Evolutionary conservation across 2,113 vertebrate species (phyloP).

Genomic region (Oxyura jamaicensis): DNA sequence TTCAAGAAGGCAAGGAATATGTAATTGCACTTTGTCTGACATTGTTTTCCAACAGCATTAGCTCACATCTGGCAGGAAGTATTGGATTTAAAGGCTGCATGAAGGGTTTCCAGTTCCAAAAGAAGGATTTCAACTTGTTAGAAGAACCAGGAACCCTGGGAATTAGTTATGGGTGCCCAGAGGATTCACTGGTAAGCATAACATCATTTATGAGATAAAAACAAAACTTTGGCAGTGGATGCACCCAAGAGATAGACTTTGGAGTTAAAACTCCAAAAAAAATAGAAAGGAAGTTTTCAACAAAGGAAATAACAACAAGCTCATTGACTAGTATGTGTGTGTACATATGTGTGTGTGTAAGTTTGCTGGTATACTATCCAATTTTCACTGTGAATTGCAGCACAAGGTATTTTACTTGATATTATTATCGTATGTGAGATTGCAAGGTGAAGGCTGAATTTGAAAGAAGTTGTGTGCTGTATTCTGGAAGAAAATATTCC

Average conservation of each 20-base stretch:
- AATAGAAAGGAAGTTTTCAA: neutral
- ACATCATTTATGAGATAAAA: neutral
- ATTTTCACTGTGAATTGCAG: neutral
- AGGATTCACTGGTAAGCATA: constrained; percentile 91
- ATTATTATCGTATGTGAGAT: neutral
- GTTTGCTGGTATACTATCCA: neutral
- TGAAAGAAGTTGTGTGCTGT: neutral
- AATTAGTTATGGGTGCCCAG: constrained; percentile 94
- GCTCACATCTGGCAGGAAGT: constrained; percentile 82
- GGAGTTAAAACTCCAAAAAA: neutral
- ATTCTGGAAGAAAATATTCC: neutral
- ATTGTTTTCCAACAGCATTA: constrained; percentile 65
- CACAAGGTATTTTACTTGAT: neutral
- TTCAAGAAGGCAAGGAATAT: neutral
- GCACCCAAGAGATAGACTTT: neutral
- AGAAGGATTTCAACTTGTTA: constrained; percentile 95
- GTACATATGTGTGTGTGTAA: neutral
- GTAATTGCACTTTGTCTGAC: constrained; percentile 22
- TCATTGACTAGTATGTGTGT: neutral
- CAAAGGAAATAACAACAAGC: neutral
- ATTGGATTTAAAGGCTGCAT: constrained; percentile 90
- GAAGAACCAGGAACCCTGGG: constrained; percentile 94
- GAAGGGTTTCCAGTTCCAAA: constrained; percentile 98
- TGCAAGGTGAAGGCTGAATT: neutral
- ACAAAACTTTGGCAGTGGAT: neutral